Evolutionary conservation across 2,888 invertebrate species (phyloP).

Genomic region (Heteromyza rotundicornis): DNA sequence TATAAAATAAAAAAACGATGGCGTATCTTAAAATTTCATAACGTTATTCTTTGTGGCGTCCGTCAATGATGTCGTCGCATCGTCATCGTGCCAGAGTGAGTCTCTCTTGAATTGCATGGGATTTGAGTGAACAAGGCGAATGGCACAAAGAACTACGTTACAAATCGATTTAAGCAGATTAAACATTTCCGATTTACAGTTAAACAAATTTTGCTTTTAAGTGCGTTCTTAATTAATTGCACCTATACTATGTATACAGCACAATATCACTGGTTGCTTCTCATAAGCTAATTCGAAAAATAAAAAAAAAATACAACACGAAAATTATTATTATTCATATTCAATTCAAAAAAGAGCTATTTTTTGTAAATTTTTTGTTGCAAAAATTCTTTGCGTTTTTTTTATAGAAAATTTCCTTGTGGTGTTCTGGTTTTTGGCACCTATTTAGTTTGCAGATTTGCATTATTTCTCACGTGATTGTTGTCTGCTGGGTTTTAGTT

Average conservation of each 20-base stretch:
- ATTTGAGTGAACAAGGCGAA: conserved; percentile 24
- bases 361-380: conserved; percentile 18
- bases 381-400: conserved; percentile 21
- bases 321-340: conserved; percentile 3
- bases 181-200: background rate
- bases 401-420: conserved; percentile 5
- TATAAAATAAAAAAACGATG: conserved; percentile 37
- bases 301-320: conserved; percentile 29
- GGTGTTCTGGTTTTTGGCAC: conserved; percentile 4
- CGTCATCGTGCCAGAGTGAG: conserved; percentile 32
- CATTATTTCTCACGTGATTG: conserved; percentile 24
- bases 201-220: conserved; percentile 47
- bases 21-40: conserved; percentile 36
- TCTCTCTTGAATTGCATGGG: conserved; percentile 46
- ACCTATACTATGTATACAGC: conserved; percentile 64
- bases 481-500: conserved; percentile 29
- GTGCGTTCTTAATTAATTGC: conserved; percentile 62
- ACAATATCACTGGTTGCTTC: conserved; percentile 64
- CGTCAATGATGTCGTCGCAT: conserved; percentile 18
- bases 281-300: conserved; percentile 55
- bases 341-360: conserved; percentile 3
- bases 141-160: conserved; percentile 50
- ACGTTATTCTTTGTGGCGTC: conserved; percentile 45
- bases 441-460: conserved; percentile 29
- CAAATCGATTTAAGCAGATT: conserved; percentile 37